These are phyloP conservation scores for Hirtodrosophila confusa DNA, from an alignment of 2,888 invertebrate genomes.

Conservation along the genomic window DNA sequence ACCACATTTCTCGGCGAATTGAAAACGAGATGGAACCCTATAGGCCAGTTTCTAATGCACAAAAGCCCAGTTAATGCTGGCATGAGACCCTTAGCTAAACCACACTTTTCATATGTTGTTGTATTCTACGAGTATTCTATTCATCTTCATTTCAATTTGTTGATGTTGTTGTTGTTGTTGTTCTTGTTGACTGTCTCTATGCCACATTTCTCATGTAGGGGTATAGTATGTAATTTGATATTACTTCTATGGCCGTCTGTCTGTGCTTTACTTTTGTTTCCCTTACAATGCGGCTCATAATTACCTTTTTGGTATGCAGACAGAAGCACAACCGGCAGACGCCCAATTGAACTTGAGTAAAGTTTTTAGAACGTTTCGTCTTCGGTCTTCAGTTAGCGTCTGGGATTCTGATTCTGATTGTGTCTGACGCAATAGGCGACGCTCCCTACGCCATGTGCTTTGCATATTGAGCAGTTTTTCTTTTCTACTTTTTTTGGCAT, in stretches of 20 bases:
- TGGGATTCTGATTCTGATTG: slow-evolving; percentile 15
- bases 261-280: slow-evolving; percentile 74
- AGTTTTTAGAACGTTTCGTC: slow-evolving; percentile 46
- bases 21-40: slow-evolving; percentile 57
- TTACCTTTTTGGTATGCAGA: slow-evolving; percentile 80
- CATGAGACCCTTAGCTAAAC: slow-evolving; percentile 47
- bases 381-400: slow-evolving; percentile 12
- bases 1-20: slow-evolving; percentile 38
- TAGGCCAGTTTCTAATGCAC: slow-evolving; percentile 56
- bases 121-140: slow-evolving; percentile 27
- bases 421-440: slow-evolving; percentile 57
- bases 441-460: slow-evolving; percentile 46
- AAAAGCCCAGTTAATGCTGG: slow-evolving; percentile 53
- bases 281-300: slow-evolving; percentile 73
- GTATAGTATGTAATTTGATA: slow-evolving; percentile 62
- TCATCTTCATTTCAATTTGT: slow-evolving; percentile 18
- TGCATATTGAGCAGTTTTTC: slow-evolving; percentile 59
- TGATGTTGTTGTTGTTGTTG: neutral
- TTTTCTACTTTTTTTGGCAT: slow-evolving; percentile 18
- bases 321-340: slow-evolving; percentile 65
- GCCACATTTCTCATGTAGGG: slow-evolving; percentile 59
- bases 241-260: slow-evolving; percentile 57
- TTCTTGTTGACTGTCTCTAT: slow-evolving; percentile 44
- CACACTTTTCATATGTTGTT: slow-evolving; percentile 17
- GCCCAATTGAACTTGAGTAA: slow-evolving; percentile 59